Conservation (phyloP, 2,113 vertebrate species). For the Muntiacus reevesi region DNA sequence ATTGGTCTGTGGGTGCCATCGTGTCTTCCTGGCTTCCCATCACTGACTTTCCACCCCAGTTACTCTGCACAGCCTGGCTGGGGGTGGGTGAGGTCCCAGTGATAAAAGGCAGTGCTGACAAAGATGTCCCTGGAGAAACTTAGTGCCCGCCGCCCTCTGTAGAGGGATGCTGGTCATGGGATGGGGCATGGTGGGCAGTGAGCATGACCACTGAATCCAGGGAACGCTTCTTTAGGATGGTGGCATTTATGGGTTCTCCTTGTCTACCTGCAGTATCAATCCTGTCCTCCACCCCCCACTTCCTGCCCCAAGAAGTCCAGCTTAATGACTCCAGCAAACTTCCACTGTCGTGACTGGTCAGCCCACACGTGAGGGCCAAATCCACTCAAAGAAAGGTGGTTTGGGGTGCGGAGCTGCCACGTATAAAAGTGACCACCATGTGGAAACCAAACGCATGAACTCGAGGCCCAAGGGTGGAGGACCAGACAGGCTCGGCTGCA, state of each 20-base stretch:
- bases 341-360: not conserved
- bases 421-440: not conserved
- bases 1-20: accelerated
- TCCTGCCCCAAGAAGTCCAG: not conserved
- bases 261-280: not conserved
- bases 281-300: not conserved
- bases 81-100: not conserved
- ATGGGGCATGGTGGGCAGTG: too few relatives aligned
- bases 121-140: not conserved
- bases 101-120: not conserved
- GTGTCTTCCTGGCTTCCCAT: not conserved
- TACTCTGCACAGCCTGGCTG: not conserved
- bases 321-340: not conserved
- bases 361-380: not conserved
- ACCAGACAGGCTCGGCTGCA: not conserved
- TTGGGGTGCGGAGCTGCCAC: not conserved
- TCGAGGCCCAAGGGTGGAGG: accelerated
- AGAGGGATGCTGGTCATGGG: not conserved
- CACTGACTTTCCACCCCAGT: not conserved
- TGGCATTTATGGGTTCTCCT: not conserved
- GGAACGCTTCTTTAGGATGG: not conserved
- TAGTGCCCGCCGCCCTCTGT: too few relatives aligned
- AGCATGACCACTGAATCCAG: not conserved
- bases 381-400: not conserved
- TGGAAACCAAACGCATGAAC: not conserved